phyloP scores from a whole-genome alignment of 2,888 invertebrate genomes.

The Polyommatus iphigenia region DNA sequence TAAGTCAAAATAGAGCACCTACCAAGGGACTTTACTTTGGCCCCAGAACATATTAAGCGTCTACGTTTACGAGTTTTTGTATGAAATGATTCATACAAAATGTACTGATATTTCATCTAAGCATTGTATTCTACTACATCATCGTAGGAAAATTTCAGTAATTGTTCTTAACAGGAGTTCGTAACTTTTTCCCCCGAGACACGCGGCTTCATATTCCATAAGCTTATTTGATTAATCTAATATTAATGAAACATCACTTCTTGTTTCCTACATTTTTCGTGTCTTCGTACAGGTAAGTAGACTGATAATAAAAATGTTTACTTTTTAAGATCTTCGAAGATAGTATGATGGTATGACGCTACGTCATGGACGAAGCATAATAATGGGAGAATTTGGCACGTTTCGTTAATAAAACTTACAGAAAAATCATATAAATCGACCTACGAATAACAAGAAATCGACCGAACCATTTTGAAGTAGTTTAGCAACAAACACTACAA shows the following conservation, averaged over 20 bases:
- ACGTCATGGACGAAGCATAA: neutral
- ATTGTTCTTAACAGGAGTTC: conserved; percentile 5
- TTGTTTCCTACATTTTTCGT: neutral
- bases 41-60: no score
- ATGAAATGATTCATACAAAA: neutral
- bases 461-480: no score
- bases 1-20: no score
- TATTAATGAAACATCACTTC: conserved; percentile 21
- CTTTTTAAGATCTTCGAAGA: neutral
- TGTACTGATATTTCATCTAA: neutral
- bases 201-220: conserved; percentile 10
- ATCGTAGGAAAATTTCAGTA: conserved; percentile 16
- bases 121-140: neutral
- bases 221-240: conserved; percentile 23
- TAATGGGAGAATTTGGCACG: neutral
- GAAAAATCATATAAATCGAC: no score
- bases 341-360: no score
- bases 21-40: no score
- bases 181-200: conserved; percentile 4
- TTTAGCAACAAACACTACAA: no score
- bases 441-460: no score
- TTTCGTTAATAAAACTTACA: no score
- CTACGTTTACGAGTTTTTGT: no score
- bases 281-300: neutral
- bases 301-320: neutral